phyloP scores from a whole-genome alignment of 2,888 invertebrate species.

The Aelia acuminata region DNA sequence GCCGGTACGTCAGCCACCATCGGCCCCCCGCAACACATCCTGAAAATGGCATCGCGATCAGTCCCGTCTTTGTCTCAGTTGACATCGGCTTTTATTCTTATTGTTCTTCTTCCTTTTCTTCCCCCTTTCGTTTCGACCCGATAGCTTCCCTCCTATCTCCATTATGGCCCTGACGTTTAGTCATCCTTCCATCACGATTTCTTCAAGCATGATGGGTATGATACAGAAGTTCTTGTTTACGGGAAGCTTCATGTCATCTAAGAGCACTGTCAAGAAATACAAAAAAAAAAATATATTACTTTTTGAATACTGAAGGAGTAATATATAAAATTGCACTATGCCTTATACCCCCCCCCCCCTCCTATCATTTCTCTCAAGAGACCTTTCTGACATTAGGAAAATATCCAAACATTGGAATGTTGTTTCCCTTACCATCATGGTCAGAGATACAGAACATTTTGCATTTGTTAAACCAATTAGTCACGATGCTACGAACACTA shows the following conservation, averaged over 20 bases:
- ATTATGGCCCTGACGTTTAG: slow-evolving; percentile 37
- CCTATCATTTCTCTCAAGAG: too few relatives aligned
- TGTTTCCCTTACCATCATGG: too few relatives aligned
- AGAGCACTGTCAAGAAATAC: neutral
- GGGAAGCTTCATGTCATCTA: neutral
- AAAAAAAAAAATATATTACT: neutral
- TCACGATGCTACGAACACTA: too few relatives aligned
- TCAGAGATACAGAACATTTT: too few relatives aligned
- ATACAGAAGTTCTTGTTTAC: neutral
- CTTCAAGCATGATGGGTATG: slow-evolving; percentile 4
- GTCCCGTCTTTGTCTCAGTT: slow-evolving; percentile 46
- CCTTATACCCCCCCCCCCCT: too few relatives aligned
- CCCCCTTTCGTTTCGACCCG: slow-evolving; percentile 19
- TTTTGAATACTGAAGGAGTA: neutral
- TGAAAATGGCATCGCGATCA: slow-evolving; percentile 40
- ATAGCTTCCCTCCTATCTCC: slow-evolving; percentile 42
- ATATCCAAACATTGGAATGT: too few relatives aligned
- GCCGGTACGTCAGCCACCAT: slow-evolving; percentile 3
- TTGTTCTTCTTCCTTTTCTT: slow-evolving; percentile 33
- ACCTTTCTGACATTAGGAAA: too few relatives aligned
- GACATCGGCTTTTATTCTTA: slow-evolving; percentile 51
- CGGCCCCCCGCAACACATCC: neutral
- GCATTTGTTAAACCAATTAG: too few relatives aligned
- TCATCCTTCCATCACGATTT: slow-evolving; percentile 36
- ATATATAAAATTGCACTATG: neutral